phyloP scores from a whole-genome alignment of 2,113 vertebrate genomes.

The Xenotilapia longispinis region DNA sequence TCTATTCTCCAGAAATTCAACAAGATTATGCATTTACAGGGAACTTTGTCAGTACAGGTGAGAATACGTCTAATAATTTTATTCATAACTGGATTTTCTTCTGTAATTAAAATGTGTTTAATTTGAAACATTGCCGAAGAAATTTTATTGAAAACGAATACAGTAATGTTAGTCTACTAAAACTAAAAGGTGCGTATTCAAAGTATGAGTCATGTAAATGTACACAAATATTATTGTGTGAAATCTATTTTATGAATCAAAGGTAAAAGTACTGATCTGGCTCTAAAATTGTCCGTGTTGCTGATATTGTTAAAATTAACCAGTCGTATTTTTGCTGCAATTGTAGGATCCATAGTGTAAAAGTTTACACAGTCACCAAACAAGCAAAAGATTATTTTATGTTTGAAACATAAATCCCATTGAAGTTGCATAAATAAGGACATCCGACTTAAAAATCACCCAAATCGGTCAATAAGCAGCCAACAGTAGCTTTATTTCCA shows the following conservation, averaged over 20 bases:
- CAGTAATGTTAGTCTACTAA: neutral
- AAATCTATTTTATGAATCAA: neutral
- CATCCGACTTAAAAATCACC: fast-evolving
- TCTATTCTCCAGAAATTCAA: neutral
- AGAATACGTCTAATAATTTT: neutral
- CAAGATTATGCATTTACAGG: neutral
- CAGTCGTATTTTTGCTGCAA: neutral
- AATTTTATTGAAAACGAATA: neutral
- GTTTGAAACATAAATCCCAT: neutral
- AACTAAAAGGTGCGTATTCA: neutral
- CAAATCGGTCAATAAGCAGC: neutral
- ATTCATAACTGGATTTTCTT: neutral
- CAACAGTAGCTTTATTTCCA: neutral
- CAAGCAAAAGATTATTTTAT: neutral
- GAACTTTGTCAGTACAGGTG: slow-evolving; percentile 1
- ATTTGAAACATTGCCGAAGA: neutral
- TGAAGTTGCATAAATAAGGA: neutral
- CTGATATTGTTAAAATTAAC: neutral
- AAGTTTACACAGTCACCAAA: neutral
- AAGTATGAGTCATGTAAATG: neutral
- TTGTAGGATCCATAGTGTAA: neutral
- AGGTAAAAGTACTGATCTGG: neutral
- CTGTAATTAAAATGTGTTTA: neutral
- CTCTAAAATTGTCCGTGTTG: fast-evolving
- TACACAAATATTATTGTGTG: neutral